Evolutionary conservation across 2,888 invertebrate genomes (phyloP).

Genomic region (Nemotelus nigrinus): DNA sequence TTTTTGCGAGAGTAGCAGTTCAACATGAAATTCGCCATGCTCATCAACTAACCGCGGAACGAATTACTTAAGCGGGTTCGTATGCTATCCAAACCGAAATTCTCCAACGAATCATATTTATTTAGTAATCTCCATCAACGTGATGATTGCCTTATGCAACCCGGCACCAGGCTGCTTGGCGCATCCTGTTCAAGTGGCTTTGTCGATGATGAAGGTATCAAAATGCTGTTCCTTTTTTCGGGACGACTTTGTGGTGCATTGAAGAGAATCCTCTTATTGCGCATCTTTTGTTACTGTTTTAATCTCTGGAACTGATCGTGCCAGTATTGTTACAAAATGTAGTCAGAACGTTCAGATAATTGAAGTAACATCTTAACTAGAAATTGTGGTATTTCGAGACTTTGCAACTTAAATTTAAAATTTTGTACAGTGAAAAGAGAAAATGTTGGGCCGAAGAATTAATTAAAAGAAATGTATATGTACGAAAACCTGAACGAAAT

Average conservation of each 20-base stretch:
- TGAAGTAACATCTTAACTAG: constrained; percentile 39
- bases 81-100: constrained; percentile 1
- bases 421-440: not conserved
- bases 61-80: constrained; percentile 12
- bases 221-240: not conserved
- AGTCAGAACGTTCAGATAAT: constrained; percentile 14
- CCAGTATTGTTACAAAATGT: constrained; percentile 30
- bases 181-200: no score
- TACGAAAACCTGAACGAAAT: not conserved
- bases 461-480: not conserved
- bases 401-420: not conserved
- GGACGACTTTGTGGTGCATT: constrained; percentile 30
- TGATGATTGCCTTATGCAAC: constrained; percentile 6
- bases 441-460: not conserved
- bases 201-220: not conserved
- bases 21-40: constrained; percentile 13
- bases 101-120: not conserved
- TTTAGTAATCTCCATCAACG: not conserved
- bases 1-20: no score
- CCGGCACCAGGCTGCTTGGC: no score
- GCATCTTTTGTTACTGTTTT: constrained; percentile 32
- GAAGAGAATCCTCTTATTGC: constrained; percentile 35
- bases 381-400: not conserved
- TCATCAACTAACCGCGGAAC: constrained; percentile 32
- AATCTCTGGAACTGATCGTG: constrained; percentile 42